phyloP scores from a whole-genome alignment of 2,888 invertebrate genomes.

The Pandemis corylana region DNA sequence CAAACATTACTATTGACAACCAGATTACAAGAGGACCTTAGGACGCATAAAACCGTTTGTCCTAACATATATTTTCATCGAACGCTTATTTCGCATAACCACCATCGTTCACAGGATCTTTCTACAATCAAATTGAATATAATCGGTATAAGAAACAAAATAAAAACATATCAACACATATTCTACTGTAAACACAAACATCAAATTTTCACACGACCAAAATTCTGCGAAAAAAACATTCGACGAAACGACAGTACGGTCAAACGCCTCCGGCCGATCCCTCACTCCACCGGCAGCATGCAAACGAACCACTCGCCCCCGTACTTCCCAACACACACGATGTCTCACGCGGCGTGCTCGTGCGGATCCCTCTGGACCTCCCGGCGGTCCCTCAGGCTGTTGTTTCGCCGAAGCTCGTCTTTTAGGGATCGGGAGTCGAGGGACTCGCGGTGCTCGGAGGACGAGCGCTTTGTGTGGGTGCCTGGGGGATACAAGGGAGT shows the following conservation, averaged over 20 bases:
- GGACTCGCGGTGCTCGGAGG: conserved; percentile 80
- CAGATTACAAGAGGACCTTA: not conserved
- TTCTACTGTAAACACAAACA: too few species aligned
- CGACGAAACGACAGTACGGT: not conserved
- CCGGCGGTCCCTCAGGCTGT: conserved; percentile 72
- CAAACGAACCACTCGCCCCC: conserved; percentile 3
- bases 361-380: conserved; percentile 56
- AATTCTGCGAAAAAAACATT: not conserved
- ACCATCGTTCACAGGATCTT: too few species aligned
- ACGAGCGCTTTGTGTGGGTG: conserved; percentile 80
- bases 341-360: conserved; percentile 64
- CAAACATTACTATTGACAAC: not conserved
- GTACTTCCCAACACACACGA: conserved; percentile 20
- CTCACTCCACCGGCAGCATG: not conserved
- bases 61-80: not conserved
- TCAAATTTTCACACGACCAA: not conserved
- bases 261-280: not conserved
- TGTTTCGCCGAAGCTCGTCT: conserved; percentile 75
- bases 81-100: not conserved
- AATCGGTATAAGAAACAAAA: too few species aligned
- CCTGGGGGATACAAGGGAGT: conserved; percentile 53
- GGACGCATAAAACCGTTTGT: not conserved
- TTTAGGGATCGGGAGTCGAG: conserved; percentile 69
- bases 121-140: too few species aligned
- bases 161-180: too few species aligned